These are phyloP conservation scores for Ramphastos sulfuratus DNA, from an alignment of 2,113 vertebrate species.

Conservation along the genomic window DNA sequence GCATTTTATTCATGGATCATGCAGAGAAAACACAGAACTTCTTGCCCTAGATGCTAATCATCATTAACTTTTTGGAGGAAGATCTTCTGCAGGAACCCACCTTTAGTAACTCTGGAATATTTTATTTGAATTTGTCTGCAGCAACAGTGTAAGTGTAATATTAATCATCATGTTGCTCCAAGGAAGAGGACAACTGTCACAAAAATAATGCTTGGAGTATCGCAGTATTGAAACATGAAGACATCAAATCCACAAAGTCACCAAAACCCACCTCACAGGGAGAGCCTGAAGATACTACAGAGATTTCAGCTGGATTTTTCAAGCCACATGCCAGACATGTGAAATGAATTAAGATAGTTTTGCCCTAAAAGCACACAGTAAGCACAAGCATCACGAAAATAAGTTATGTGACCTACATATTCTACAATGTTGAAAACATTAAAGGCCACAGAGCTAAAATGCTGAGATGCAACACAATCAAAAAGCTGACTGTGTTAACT, in stretches of 20 bases:
- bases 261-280: background rate
- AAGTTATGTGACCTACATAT: background rate
- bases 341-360: background rate
- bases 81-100: rapidly evolving
- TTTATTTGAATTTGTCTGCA: background rate
- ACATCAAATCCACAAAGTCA: background rate
- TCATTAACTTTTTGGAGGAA: background rate
- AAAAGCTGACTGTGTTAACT: background rate
- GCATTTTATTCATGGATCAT: background rate
- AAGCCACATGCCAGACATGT: background rate
- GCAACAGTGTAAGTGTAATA: rapidly evolving
- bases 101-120: background rate
- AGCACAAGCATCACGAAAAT: background rate
- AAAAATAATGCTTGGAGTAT: background rate
- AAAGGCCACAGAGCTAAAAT: background rate
- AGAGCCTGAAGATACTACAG: background rate
- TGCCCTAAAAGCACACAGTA: background rate
- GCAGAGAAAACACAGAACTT: background rate
- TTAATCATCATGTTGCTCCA: background rate
- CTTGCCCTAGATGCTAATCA: background rate
- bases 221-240: background rate
- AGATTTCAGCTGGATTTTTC: background rate
- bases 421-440: background rate
- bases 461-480: background rate
- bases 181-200: background rate